These are phyloP conservation scores for Aproaerema taeniolella DNA, from an alignment of 2,888 invertebrate genomes.

Conservation along the genomic window DNA sequence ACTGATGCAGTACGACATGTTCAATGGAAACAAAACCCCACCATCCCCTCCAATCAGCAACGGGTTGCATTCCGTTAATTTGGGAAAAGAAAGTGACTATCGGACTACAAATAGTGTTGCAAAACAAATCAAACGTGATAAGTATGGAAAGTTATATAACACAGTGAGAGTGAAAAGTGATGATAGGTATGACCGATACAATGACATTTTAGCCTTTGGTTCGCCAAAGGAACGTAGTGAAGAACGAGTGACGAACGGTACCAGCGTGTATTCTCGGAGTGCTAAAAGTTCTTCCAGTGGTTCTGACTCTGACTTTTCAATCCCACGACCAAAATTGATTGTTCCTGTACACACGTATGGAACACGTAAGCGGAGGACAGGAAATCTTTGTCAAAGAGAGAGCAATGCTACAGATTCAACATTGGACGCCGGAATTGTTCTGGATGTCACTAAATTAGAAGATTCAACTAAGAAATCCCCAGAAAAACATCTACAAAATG, in stretches of 20 bases:
- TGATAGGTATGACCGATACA: constrained; percentile 66
- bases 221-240: constrained; percentile 49
- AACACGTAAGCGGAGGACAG: constrained; percentile 86
- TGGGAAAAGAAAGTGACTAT: constrained; percentile 66
- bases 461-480: constrained; percentile 31
- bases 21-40: constrained; percentile 51
- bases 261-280: constrained; percentile 53
- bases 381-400: constrained; percentile 80
- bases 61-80: constrained; percentile 51
- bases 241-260: constrained; percentile 47
- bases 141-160: constrained; percentile 64
- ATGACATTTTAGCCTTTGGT: constrained; percentile 59
- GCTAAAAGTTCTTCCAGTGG: constrained; percentile 73
- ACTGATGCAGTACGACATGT: constrained; percentile 69
- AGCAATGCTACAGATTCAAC: constrained; percentile 65
- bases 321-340: constrained; percentile 90
- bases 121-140: constrained; percentile 67
- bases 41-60: constrained; percentile 40
- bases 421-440: constrained; percentile 58
- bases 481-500: constrained; percentile 43
- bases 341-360: constrained; percentile 92
- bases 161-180: constrained; percentile 74
- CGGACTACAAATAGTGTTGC: constrained; percentile 63
- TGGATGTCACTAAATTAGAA: constrained; percentile 61
- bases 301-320: constrained; percentile 84